Evolutionary conservation across 2,888 invertebrate genomes (phyloP).

Genomic region (Imbricaverruca yamaguchii): DNA sequence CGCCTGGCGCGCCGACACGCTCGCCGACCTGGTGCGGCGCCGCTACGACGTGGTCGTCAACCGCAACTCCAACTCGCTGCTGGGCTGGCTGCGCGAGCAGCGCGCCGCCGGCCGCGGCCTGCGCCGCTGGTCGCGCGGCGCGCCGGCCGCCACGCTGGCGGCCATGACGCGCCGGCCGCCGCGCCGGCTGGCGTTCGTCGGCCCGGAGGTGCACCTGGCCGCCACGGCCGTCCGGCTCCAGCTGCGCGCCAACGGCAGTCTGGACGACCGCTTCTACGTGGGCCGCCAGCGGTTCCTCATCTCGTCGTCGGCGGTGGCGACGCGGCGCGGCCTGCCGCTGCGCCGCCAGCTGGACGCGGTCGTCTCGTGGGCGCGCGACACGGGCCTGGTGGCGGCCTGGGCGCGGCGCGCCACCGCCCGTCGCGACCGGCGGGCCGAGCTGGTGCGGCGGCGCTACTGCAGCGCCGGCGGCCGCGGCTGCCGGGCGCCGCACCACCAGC

Average conservation of each 20-base stretch:
- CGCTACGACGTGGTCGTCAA: not conserved
- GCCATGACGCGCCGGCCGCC: not conserved
- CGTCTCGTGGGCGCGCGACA: not conserved
- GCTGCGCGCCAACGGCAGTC: not conserved
- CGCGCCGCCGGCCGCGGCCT: not conserved
- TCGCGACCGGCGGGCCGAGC: not conserved
- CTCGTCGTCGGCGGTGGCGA: not conserved
- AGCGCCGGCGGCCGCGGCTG: not conserved
- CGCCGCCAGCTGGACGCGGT: not conserved
- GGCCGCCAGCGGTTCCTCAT: not conserved
- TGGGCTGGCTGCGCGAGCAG: conserved; percentile 10
- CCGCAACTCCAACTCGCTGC: conserved; percentile 10
- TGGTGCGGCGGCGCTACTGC: not conserved
- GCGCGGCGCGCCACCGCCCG: not conserved
- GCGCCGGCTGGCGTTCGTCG: not conserved
- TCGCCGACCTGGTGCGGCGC: not conserved
- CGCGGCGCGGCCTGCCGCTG: not conserved
- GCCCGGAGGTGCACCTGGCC: not conserved
- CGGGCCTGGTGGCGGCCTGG: not conserved
- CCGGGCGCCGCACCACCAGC: not conserved
- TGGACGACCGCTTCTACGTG: not conserved
- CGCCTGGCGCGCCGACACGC: not conserved
- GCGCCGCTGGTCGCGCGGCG: not conserved
- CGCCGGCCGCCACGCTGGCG: not conserved
- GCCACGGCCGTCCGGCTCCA: not conserved